These are phyloP conservation scores for Syrmaticus mikado DNA, from an alignment of 2,113 vertebrate genomes.

Conservation along the genomic window DNA sequence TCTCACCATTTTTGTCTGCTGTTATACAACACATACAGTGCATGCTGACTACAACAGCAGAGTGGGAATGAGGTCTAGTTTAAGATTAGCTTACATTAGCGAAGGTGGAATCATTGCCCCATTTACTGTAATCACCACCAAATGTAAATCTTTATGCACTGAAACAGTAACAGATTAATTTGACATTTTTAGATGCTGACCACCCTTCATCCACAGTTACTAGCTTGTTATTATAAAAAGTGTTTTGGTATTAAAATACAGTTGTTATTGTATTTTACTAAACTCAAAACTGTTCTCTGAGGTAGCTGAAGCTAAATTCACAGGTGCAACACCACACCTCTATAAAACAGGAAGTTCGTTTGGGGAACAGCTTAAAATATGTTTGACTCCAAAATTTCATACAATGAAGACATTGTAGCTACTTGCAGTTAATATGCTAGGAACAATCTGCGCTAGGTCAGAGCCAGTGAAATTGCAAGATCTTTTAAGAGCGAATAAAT, in stretches of 20 bases:
- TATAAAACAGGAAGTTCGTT: not conserved
- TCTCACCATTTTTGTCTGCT: not conserved
- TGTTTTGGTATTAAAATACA: not conserved
- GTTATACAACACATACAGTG: not conserved
- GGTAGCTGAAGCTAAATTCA: not conserved
- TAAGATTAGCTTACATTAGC: not conserved
- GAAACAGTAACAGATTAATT: not conserved
- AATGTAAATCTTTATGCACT: not conserved
- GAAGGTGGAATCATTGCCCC: not conserved
- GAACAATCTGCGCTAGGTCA: not conserved
- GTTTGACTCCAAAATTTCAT: not conserved
- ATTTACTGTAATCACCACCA: not conserved
- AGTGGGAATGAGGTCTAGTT: not conserved
- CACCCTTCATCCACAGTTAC: not conserved
- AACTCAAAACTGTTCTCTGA: not conserved
- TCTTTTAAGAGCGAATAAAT: not conserved
- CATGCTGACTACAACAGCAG: not conserved
- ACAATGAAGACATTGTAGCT: not conserved
- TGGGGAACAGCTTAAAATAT: not conserved
- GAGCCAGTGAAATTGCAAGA: not conserved
- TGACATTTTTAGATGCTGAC: not conserved
- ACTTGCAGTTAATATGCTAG: not conserved
- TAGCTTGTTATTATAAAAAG: not conserved
- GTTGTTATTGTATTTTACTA: not conserved
- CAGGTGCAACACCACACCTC: not conserved